Conservation (phyloP, 2,797 vertebrate genomes). For the Australoheros facetus region DNA sequence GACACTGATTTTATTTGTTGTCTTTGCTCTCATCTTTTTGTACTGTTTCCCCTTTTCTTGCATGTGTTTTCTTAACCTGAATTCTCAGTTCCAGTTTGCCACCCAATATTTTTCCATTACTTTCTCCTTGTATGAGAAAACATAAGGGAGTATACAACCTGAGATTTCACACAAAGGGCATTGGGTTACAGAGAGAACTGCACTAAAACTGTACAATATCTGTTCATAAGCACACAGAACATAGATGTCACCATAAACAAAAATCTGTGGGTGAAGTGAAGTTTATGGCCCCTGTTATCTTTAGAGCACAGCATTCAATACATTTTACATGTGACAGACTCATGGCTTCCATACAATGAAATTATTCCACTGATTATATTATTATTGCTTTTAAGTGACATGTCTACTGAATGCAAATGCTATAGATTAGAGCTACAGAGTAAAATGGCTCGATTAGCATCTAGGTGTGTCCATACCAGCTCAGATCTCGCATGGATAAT, state of each 20-base stretch:
- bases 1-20: constrained; percentile 26
- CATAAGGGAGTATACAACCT: constrained; percentile 61
- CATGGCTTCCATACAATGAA: constrained; percentile 56
- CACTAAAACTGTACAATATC: constrained; percentile 50
- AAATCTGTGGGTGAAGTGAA: constrained; percentile 46
- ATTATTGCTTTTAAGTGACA: constrained; percentile 79
- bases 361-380: constrained; percentile 59
- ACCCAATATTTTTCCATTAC: not conserved
- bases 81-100: constrained; percentile 37
- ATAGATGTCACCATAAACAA: constrained; percentile 39
- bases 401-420: constrained; percentile 66
- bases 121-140: constrained; percentile 44
- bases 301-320: constrained; percentile 57
- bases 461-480: constrained; percentile 48
- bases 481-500: constrained; percentile 46
- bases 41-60: constrained; percentile 22
- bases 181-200: constrained; percentile 36
- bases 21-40: constrained; percentile 21
- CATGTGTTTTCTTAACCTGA: constrained; percentile 22
- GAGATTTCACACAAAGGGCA: constrained; percentile 69
- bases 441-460: constrained; percentile 66
- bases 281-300: constrained; percentile 59
- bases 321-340: constrained; percentile 48
- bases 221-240: constrained; percentile 49
- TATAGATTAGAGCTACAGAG: constrained; percentile 68